Evolutionary conservation across 2,797 vertebrate genomes (phyloP), one percentile per base, ranked within the genome.

Genomic region (Diplodus puntazzo): DNA sequence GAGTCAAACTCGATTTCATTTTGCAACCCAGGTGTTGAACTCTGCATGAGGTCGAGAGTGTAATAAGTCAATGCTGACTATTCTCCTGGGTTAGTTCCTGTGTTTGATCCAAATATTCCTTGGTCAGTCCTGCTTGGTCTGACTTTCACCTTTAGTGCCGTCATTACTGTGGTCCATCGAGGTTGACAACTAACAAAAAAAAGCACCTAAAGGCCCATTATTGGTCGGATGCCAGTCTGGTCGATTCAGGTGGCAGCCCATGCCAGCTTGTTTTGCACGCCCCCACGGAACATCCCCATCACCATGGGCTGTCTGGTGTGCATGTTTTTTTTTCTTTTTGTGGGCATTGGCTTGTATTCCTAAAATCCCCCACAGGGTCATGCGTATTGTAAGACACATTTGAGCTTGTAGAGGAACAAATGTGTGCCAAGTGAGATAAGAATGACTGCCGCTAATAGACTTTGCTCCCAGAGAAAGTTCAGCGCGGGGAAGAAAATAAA

Each of bases 401-500:
- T 73, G 81, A 84, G 86, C 81, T 87, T 67, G 83, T 87, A 72
- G 80, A 79, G 80, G 81, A 84, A 89, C 89, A 87, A 91, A 93
- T 81, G 85, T 90, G 90, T 85, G 82, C 87, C 88, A 82, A 89
- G 86, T 55, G 62, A 87, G 91, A 93, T 92, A 92, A 92, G 88
- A 80, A 79, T 42, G 78, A 82, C 80, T 77, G 85, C 84, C 57
- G 75, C 70, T 92, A 92, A 92, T 88, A 92, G 82, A 88, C 91
- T 88, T 84, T 79, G 75, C 88, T 90, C 83, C 81, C 68, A 73
- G 82, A 83, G 82, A 91, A 90, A 81, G 87, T 90, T 90, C 82
- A 88, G 62, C 78, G 57, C 43, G 52, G 78, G 79, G 64, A 80
- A 84, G 80, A 84, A 54, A 88, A 85, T 61, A 85, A 84, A 83